Evolutionary conservation across 2,113 vertebrate species (phyloP), one percentile per base, ranked within the genome.

Genomic region (Halcyon senegalensis): DNA sequence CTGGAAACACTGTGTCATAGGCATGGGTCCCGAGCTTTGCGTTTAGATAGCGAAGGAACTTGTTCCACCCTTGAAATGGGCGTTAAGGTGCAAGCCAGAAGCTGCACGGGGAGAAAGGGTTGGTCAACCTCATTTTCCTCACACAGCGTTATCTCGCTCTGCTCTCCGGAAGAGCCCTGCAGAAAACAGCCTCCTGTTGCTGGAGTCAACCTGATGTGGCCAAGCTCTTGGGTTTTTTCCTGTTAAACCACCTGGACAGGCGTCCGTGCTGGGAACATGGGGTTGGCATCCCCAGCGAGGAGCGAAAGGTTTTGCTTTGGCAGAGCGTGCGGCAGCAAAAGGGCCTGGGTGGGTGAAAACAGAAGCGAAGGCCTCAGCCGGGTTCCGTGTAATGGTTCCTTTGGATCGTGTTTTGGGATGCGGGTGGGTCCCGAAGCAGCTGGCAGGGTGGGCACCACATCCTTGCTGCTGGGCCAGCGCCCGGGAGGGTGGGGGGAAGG

Each of bases 1-100:
- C 95, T 96, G 94, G 97, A 97, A 98, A 93, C 76, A 68, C 93
- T n/a, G 78, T 78, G 91, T 93, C 95, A 94, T n/a, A 75, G 50
- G 66, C 91, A 39, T 1, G 2, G 58, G 63, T 37, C 53, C 51
- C 5, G 3, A 39, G 93, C 72, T 46, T 27, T 48, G 43, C 51
- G 11, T 69, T 55, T 41, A 5, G 69, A 19, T 6, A 12, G 64
- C 24, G 7, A 6, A 80, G 68, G 84, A 63, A 31, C 46, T 41
- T 6, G 7, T 89, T 90, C 95, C 94, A 33, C 95, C 93, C 95
- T 91, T 44, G 24, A 48, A 56, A 33, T 88, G 3, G 0, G 64
- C 16, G 4, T 43, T 30, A 28, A 80, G 66, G 74, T 86, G 78
- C 44, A 9, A 46, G 53, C 78, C 60, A 11, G 84, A 35, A 90